Conservation (phyloP, 2,797 vertebrate genomes). For the Orientallactaga sibirica region DNA sequence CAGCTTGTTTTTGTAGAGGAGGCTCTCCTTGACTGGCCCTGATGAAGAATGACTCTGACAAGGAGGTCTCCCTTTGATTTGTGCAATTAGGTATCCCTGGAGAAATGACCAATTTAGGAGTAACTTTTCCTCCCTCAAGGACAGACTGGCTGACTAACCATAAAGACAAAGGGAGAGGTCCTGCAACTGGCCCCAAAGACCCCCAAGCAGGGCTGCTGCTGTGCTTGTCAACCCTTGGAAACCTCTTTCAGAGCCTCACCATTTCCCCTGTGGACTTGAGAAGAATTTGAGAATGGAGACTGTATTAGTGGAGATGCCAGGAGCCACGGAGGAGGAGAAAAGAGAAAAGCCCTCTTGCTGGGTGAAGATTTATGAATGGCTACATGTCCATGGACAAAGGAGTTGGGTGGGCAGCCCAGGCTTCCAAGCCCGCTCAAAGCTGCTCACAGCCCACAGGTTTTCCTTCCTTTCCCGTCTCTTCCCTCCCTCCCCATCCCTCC, state of each 20-base stretch:
- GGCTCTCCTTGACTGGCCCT: not conserved
- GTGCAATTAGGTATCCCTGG: slow-evolving; percentile 32
- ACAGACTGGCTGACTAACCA: slow-evolving; percentile 47
- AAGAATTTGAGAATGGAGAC: not conserved
- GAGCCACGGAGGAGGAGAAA: not conserved
- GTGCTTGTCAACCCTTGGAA: not conserved
- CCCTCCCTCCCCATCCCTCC: not conserved
- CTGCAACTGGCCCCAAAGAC: not conserved
- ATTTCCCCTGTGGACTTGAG: not conserved
- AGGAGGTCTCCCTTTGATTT: slow-evolving; percentile 40
- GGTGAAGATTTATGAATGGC: not conserved
- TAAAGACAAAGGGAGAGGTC: not conserved
- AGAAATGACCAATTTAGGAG: slow-evolving; percentile 61
- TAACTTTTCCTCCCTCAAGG: slow-evolving; percentile 38
- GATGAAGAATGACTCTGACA: slow-evolving; percentile 40
- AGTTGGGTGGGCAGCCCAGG: not conserved
- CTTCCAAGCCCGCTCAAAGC: slow-evolving; percentile 9
- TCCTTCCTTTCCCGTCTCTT: not conserved
- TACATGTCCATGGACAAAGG: not conserved
- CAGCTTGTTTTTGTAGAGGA: not conserved
- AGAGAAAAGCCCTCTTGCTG: not conserved
- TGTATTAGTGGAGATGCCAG: not conserved
- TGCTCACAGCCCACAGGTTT: not conserved
- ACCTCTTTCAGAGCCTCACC: not conserved
- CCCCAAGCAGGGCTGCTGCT: not conserved